phyloP scores from a whole-genome alignment of 2,888 invertebrate genomes.

The Rhogogaster chlorosoma region DNA sequence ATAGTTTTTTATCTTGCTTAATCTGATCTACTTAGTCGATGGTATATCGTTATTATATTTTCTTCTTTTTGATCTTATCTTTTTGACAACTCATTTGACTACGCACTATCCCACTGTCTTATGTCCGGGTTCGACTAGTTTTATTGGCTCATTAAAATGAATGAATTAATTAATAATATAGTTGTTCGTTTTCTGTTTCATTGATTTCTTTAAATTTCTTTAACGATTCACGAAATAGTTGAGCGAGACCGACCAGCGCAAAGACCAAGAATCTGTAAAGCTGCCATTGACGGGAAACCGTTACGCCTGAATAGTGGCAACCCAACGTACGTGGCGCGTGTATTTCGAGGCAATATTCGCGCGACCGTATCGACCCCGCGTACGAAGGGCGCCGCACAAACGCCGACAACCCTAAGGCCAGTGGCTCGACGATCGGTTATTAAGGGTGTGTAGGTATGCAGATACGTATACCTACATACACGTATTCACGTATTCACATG shows the following conservation, averaged over 20 bases:
- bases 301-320: constrained; percentile 32
- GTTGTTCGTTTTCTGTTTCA: background rate
- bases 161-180: background rate
- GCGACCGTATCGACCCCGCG: constrained; percentile 46
- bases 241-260: background rate
- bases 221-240: background rate
- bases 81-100: background rate
- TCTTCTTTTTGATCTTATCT: background rate
- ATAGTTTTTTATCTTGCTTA: background rate
- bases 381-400: constrained; percentile 16
- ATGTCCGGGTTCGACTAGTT: background rate
- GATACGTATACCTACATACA: background rate
- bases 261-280: background rate
- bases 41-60: background rate
- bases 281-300: constrained; percentile 1
- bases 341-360: constrained; percentile 34
- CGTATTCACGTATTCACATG: background rate
- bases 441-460: background rate
- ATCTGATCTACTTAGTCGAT: background rate
- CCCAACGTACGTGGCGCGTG: constrained; percentile 41
- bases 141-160: background rate
- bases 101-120: background rate
- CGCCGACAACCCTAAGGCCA: background rate
- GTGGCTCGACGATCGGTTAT: constrained; percentile 11
- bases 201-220: background rate